phyloP scores from a whole-genome alignment of 2,113 vertebrate genomes.

The Barnardius zonarius region DNA sequence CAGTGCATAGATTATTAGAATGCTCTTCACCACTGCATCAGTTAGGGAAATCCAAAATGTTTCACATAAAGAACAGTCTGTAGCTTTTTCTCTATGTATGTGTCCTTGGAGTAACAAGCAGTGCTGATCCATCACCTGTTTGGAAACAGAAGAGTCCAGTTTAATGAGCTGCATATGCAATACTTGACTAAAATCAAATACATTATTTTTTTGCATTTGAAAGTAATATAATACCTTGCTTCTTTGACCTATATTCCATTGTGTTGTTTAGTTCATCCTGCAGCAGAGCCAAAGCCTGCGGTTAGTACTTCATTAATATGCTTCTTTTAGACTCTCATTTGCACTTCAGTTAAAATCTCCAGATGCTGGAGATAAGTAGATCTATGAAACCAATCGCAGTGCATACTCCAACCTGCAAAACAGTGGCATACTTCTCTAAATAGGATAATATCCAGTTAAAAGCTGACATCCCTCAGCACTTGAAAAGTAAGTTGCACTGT shows the following conservation, averaged over 20 bases:
- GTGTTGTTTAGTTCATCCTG: background rate
- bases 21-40: background rate
- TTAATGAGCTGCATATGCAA: background rate
- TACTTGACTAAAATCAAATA: background rate
- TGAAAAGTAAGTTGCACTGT: background rate
- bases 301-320: conserved; percentile 48
- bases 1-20: background rate
- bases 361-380: conserved; percentile 32
- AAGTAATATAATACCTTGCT: background rate
- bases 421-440: background rate
- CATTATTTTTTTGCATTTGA: background rate
- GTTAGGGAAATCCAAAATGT: background rate
- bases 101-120: background rate
- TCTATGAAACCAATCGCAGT: background rate
- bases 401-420: background rate
- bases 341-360: conserved; percentile 57
- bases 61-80: background rate
- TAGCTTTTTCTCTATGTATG: background rate
- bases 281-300: background rate
- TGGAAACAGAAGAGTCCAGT: background rate
- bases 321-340: conserved; percentile 39
- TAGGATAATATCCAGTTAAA: background rate
- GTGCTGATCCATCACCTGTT: background rate
- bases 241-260: background rate
- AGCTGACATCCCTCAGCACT: background rate